Evolutionary conservation across 2,888 invertebrate genomes (phyloP).

Genomic region (Ormyrus nitidulus): DNA sequence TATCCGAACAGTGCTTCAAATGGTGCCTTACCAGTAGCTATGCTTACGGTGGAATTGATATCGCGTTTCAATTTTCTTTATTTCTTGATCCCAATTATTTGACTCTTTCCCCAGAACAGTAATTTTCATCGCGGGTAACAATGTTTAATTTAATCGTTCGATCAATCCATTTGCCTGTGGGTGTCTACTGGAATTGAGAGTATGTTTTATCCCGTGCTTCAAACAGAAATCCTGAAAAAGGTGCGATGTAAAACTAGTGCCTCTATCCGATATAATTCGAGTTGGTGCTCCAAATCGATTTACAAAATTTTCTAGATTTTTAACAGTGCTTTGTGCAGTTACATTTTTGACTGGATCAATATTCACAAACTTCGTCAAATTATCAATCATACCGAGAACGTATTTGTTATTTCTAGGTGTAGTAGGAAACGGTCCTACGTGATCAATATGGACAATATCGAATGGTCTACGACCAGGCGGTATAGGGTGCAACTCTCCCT

Average conservation of each 20-base stretch:
- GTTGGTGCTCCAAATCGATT: conserved; percentile 57
- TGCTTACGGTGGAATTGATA: conserved; percentile 53
- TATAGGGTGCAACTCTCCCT: conserved; percentile 35
- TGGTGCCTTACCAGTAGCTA: conserved; percentile 53
- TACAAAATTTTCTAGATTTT: conserved; percentile 55
- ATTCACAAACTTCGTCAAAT: conserved; percentile 55
- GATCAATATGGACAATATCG: conserved; percentile 56
- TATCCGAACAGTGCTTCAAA: conserved; percentile 39
- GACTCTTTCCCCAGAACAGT: not conserved
- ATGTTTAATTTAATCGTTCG: conserved; percentile 54
- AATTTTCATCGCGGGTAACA: conserved; percentile 53
- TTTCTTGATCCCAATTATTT: conserved; percentile 51
- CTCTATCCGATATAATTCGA: conserved; percentile 59
- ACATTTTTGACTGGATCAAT: conserved; percentile 48
- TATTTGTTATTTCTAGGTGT: conserved; percentile 48
- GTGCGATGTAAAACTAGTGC: conserved; percentile 55
- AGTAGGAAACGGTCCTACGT: conserved; percentile 58
- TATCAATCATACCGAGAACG: conserved; percentile 57
- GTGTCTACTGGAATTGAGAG: conserved; percentile 57
- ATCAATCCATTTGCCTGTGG: conserved; percentile 59
- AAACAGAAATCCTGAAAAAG: conserved; percentile 54
- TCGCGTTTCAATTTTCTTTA: conserved; percentile 48
- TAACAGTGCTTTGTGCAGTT: conserved; percentile 33
- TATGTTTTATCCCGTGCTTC: conserved; percentile 51
- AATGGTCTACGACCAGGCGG: conserved; percentile 54